Evolutionary conservation across 2,797 vertebrate genomes (phyloP).

Genomic region (Darevskia nairensis): DNA sequence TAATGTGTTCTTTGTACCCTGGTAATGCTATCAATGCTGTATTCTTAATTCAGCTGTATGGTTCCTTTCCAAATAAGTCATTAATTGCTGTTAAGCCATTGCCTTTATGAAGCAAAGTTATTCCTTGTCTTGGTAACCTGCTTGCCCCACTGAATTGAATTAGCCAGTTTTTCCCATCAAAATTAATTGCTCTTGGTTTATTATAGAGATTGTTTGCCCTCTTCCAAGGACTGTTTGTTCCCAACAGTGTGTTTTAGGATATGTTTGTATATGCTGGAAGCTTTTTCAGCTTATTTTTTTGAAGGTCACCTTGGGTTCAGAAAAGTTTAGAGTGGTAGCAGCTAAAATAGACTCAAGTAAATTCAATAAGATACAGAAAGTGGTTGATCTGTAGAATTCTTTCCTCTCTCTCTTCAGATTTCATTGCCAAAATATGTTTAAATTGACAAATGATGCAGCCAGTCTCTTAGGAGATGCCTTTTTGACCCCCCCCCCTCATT

Average conservation of each 20-base stretch:
- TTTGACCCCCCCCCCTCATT: neutral
- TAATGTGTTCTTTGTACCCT: neutral
- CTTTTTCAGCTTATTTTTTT: conserved; percentile 53
- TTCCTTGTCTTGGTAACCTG: conserved; percentile 22
- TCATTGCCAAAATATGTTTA: neutral
- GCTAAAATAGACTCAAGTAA: conserved; percentile 65
- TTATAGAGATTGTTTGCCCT: conserved; percentile 64
- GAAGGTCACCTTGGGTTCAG: conserved; percentile 68
- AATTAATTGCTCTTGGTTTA: conserved; percentile 68
- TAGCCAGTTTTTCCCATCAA: conserved; percentile 60
- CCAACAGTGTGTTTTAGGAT: conserved; percentile 66
- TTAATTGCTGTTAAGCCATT: conserved; percentile 25
- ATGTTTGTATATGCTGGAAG: conserved; percentile 71
- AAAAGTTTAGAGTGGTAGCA: conserved; percentile 58
- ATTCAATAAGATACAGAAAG: conserved; percentile 62
- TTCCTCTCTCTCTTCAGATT: neutral
- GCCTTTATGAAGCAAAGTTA: conserved; percentile 21
- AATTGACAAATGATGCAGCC: neutral
- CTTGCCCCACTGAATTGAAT: conserved; percentile 46
- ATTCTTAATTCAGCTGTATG: neutral
- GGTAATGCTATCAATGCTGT: neutral
- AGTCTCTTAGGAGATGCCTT: neutral
- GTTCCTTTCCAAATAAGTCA: conserved; percentile 9
- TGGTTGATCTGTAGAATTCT: conserved; percentile 49
- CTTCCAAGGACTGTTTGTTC: conserved; percentile 72